These are phyloP conservation scores for Sacculina carcini DNA, from an alignment of 2,888 invertebrate species.

Conservation along the genomic window DNA sequence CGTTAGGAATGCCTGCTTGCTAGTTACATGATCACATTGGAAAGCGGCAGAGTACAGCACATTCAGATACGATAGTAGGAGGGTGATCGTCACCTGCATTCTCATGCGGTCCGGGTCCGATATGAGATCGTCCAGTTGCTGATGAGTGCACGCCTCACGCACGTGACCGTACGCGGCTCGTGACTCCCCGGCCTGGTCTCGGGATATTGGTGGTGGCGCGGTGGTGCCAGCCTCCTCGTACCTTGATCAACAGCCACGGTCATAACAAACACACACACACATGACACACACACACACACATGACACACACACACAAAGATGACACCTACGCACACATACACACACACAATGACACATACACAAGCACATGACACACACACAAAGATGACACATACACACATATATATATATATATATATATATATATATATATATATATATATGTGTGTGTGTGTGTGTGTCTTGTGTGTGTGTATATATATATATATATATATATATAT, in stretches of 20 bases:
- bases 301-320: background rate
- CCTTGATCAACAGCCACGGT: too few relatives aligned
- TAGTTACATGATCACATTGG: too few relatives aligned
- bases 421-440: constrained; percentile 3
- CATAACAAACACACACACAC: background rate
- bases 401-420: background rate
- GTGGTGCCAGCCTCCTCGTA: too few relatives aligned
- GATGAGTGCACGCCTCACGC: constrained; percentile 48
- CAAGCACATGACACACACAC: too few relatives aligned
- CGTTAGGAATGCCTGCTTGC: too few relatives aligned
- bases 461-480: too few relatives aligned
- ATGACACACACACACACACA: background rate
- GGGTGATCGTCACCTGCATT: constrained; percentile 39
- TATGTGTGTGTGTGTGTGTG: too few relatives aligned
- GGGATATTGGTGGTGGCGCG: too few relatives aligned
- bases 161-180: constrained; percentile 72
- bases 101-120: constrained; percentile 87
- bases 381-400: constrained; percentile 3
- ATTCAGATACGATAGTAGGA: background rate
- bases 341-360: too few relatives aligned
- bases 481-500: constrained; percentile 1
- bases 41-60: background rate
- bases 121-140: constrained; percentile 55
- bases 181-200: background rate
- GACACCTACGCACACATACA: background rate